phyloP scores from a whole-genome alignment of 2,113 vertebrate species.

The Petromus typicus region DNA sequence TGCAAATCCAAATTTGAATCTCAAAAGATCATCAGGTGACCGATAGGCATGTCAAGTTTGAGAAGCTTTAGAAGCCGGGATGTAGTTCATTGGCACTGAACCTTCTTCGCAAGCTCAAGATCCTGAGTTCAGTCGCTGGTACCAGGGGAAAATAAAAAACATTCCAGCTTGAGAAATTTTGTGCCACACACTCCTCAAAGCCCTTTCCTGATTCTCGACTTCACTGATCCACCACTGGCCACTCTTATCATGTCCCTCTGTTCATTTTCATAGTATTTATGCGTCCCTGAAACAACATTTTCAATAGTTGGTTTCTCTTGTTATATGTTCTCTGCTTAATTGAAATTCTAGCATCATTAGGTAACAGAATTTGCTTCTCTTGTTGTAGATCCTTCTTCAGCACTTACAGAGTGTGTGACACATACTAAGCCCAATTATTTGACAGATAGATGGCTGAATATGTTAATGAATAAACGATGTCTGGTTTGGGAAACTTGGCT shows the following conservation, averaged over 20 bases:
- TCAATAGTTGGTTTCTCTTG: neutral
- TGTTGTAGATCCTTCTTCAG: neutral
- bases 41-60: too few species aligned
- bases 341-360: neutral
- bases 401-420: neutral
- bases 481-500: neutral
- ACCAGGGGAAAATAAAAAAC: too few species aligned
- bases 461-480: neutral
- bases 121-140: too few species aligned
- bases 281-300: neutral
- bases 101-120: too few species aligned
- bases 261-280: neutral
- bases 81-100: too few species aligned
- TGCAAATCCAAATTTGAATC: conserved; percentile 4
- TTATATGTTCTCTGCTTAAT: neutral
- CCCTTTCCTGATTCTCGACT: neutral
- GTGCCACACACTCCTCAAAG: neutral
- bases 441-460: neutral
- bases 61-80: too few species aligned
- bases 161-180: neutral
- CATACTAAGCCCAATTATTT: neutral
- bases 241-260: neutral
- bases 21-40: neutral
- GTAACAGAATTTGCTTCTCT: neutral
- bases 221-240: too few species aligned